These are phyloP conservation scores for Dreissena polymorpha DNA, from an alignment of 1,140 invertebrate genomes.

Conservation along the genomic window DNA sequence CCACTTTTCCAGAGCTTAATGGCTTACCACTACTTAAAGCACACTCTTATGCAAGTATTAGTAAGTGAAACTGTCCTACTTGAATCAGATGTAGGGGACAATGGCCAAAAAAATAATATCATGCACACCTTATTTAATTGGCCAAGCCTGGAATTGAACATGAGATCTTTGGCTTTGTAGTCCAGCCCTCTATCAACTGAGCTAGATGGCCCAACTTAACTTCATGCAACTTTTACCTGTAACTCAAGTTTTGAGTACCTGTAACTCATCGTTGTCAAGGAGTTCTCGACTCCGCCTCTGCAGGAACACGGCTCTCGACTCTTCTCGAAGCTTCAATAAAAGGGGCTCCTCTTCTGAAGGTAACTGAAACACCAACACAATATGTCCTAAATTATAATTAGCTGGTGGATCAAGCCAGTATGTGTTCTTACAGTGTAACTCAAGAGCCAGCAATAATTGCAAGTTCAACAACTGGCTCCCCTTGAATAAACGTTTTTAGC, in stretches of 20 bases:
- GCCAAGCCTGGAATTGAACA: too few relatives aligned
- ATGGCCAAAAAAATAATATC: too few relatives aligned
- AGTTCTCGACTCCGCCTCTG: constrained; percentile 91
- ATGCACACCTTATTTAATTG: too few relatives aligned
- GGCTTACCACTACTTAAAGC: too few relatives aligned
- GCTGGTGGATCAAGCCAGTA: neutral
- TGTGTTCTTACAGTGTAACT: constrained; percentile 29
- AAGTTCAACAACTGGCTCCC: constrained; percentile 25
- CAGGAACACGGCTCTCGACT: constrained; percentile 91
- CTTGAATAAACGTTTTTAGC: neutral
- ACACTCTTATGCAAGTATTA: too few relatives aligned
- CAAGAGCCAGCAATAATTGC: constrained; percentile 11
- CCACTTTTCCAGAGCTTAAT: too few relatives aligned
- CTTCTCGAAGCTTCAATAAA: constrained; percentile 90
- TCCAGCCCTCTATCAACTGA: too few relatives aligned
- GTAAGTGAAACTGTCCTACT: too few relatives aligned
- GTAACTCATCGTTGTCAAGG: constrained; percentile 92
- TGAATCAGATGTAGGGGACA: too few relatives aligned
- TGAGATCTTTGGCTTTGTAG: too few relatives aligned
- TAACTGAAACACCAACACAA: constrained; percentile 78
- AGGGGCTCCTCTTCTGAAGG: constrained; percentile 89
- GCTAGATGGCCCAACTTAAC: too few relatives aligned
- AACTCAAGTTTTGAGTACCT: constrained; percentile 78
- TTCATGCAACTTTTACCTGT: too few relatives aligned
- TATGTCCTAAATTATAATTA: constrained; percentile 4